These are phyloP conservation scores for Calameuta filiformis DNA, from an alignment of 2,888 invertebrate species.

Conservation along the genomic window DNA sequence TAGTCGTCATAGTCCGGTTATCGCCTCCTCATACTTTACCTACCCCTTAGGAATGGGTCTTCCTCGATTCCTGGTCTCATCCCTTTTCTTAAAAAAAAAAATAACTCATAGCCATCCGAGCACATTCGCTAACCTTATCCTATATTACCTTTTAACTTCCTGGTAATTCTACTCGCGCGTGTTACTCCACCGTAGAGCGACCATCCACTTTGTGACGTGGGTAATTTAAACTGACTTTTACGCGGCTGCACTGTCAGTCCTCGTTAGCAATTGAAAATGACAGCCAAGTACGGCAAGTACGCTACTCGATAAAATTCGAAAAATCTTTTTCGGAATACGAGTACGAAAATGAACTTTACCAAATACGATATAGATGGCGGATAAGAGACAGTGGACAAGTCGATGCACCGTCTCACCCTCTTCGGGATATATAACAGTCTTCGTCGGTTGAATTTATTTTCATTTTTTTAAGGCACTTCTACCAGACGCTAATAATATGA, in stretches of 20 bases:
- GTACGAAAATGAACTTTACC: background rate
- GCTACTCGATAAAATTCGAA: background rate
- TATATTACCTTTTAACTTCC: background rate
- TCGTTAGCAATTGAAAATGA: background rate
- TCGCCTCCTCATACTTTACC: conserved; percentile 30
- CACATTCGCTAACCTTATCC: background rate
- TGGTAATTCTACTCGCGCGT: background rate
- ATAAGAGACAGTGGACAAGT: background rate
- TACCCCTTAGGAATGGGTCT: background rate
- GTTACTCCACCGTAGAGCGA: background rate
- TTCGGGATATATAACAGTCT: background rate
- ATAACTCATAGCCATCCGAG: background rate
- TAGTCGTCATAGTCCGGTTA: conserved; percentile 30
- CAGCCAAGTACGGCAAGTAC: background rate
- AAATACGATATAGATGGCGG: background rate
- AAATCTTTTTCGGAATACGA: background rate
- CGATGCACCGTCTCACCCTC: background rate
- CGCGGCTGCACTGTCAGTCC: background rate
- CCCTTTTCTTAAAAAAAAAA: background rate
- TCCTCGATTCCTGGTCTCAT: background rate
- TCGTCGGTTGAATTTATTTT: background rate
- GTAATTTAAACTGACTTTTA: background rate
- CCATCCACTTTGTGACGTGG: background rate
- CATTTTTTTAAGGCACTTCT: background rate
- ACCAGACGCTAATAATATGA: background rate